phyloP scores from a whole-genome alignment of 2,888 invertebrate species.

The Dusona sp. region DNA sequence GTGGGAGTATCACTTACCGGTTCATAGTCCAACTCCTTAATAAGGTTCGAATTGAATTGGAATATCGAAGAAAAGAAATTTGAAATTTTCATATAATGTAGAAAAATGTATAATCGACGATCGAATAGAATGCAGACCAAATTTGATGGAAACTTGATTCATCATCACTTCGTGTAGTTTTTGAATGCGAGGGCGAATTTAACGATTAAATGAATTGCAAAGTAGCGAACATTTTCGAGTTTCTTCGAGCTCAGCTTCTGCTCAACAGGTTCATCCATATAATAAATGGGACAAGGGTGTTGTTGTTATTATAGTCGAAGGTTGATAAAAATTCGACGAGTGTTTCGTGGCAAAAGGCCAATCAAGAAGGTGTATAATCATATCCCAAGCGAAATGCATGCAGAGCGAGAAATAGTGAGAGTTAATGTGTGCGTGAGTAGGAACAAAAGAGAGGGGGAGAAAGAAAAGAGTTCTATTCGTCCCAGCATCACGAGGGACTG shows the following conservation, averaged over 20 bases:
- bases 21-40: neutral
- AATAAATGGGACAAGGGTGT: conserved; percentile 50
- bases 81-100: neutral
- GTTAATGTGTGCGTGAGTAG: neutral
- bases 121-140: neutral
- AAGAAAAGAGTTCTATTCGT: neutral
- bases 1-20: conserved; percentile 12
- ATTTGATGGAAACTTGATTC: neutral
- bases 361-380: conserved; percentile 80
- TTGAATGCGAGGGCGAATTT: neutral
- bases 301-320: neutral
- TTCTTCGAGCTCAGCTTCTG: conserved; percentile 8
- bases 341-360: conserved; percentile 75
- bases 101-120: neutral
- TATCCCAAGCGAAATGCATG: conserved; percentile 51
- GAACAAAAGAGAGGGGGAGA: neutral
- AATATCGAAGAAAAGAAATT: neutral
- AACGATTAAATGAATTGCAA: conserved; percentile 32
- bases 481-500: conserved; percentile 29
- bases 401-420: conserved; percentile 33
- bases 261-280: conserved; percentile 11
- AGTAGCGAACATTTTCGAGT: conserved; percentile 56
- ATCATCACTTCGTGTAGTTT: neutral
- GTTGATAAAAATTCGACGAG: conserved; percentile 77
- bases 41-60: neutral